These are phyloP conservation scores for Drosophila fuyamai DNA, from an alignment of 1,140 invertebrate species.

Conservation along the genomic window DNA sequence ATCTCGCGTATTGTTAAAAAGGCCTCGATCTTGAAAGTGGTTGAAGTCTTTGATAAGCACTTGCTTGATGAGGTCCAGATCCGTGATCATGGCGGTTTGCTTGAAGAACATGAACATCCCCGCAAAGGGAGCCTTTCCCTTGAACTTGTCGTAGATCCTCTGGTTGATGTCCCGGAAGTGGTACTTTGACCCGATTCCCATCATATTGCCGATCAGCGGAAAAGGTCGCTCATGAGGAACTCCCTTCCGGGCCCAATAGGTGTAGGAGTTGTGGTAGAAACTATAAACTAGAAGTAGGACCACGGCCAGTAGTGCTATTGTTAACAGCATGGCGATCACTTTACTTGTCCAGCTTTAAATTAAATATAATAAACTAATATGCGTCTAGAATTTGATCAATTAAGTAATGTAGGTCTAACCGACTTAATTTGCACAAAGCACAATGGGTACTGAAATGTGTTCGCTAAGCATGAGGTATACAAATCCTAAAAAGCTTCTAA, in stretches of 20 bases:
- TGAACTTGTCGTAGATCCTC: constrained; percentile 72
- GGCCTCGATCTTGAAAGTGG: constrained; percentile 81
- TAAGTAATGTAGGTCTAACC: background rate
- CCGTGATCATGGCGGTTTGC: constrained; percentile 40
- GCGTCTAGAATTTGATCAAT: background rate
- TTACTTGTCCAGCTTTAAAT: background rate
- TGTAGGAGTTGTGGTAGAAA: constrained; percentile 57
- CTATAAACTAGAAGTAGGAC: constrained; percentile 30
- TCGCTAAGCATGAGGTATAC: background rate
- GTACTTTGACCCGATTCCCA: constrained; percentile 35
- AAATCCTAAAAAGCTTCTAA: background rate
- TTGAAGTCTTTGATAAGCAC: constrained; percentile 80
- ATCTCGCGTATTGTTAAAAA: constrained; percentile 85
- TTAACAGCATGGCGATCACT: constrained; percentile 13
- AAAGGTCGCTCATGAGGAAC: constrained; percentile 76
- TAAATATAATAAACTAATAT: background rate
- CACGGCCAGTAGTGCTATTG: constrained; percentile 40
- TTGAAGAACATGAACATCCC: constrained; percentile 67
- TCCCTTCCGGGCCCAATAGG: constrained; percentile 82
- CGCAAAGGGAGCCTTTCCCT: constrained; percentile 52
- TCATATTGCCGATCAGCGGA: constrained; percentile 75
- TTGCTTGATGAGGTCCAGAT: constrained; percentile 71
- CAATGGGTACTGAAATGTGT: constrained; percentile 9
- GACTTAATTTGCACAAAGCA: background rate
- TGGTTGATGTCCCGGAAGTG: constrained; percentile 60